Conservation (phyloP, 1,140 invertebrate species). For the Tetramorium simillimum region DNA sequence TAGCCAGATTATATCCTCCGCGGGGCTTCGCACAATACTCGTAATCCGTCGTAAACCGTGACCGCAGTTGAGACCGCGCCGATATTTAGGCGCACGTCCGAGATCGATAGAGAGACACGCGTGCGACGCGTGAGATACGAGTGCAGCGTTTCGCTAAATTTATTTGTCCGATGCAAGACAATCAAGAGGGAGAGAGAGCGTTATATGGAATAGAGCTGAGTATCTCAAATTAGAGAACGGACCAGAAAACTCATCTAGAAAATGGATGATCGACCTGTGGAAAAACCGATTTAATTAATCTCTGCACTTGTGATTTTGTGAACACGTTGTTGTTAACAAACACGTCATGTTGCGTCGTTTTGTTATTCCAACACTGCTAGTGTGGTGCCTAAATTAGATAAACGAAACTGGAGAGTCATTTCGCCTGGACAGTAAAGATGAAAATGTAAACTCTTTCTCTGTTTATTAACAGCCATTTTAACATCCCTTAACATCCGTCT, state of each 20-base stretch:
- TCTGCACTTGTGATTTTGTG: background rate
- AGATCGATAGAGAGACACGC: constrained; percentile 30
- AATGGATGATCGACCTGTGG: background rate
- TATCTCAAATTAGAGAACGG: background rate
- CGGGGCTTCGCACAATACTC: constrained; percentile 83
- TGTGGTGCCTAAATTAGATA: too few species aligned
- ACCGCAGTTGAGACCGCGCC: constrained; percentile 72
- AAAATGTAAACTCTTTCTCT: too few species aligned
- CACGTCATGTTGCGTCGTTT: background rate
- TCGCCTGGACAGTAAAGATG: too few species aligned
- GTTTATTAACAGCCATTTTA: too few species aligned
- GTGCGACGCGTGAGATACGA: background rate
- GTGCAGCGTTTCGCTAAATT: background rate
- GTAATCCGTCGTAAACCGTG: constrained; percentile 80
- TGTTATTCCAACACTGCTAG: background rate
- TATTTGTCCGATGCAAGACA: background rate
- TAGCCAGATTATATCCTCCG: constrained; percentile 84
- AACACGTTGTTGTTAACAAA: background rate
- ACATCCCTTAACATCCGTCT: too few species aligned
- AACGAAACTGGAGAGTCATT: too few species aligned
- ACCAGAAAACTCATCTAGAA: background rate
- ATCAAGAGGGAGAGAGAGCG: background rate
- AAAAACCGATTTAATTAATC: background rate
- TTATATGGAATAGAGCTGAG: background rate
- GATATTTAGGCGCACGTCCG: constrained; percentile 64